Base-by-base conservation (phyloP, 2,797 vertebrate species). In the Borostomias antarcticus region DNA sequence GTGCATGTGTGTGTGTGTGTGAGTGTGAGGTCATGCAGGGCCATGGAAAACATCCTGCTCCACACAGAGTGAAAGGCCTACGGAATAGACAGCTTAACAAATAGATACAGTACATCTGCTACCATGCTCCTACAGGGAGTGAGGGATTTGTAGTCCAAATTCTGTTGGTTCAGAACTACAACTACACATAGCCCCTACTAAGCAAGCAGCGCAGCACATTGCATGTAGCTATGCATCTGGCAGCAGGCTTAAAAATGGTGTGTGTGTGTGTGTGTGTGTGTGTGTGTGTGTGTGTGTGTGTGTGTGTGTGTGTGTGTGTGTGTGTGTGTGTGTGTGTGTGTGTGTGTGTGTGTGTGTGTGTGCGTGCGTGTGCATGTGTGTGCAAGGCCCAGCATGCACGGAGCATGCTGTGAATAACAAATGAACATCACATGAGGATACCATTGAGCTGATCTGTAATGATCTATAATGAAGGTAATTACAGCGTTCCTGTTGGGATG, bases 351-450 rank as follows among this genome's bases (percentile, higher is more conserved):
- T 11, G 54, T 17, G 0, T n/a, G 19, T 58, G 61, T 61, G 68
- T 33, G n/a, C n/a, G n/a, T n/a, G n/a, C n/a, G n/a, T n/a, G n/a
- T 54, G 64, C 48, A 64, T 50, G 61, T 47, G 48, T 62, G 58
- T 60, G 72, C 60, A 47, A 64, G 54, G 50, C 75, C 61, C 82
- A 77, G 79, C 69, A 19, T 64, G 84, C 72, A 66, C 56, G 66
- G 25, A 61, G 60, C 37, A 58, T 72, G 78, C 73, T 74, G 78
- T 2, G 76, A 51, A 68, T 32, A 56, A 70, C 66, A 69, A 76
- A 86, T 84, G 75, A 76, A 79, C 81, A 87, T 80, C 73, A 77
- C 79, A 78, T 45, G 68, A 81, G 80, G 64, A 64, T 65, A 72
- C 68, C 58, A 72, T 62, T 78, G 66, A 78, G 59, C 7, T 28